Evolutionary conservation across 2,888 invertebrate species (phyloP).

Genomic region (Fragum whitleyi): DNA sequence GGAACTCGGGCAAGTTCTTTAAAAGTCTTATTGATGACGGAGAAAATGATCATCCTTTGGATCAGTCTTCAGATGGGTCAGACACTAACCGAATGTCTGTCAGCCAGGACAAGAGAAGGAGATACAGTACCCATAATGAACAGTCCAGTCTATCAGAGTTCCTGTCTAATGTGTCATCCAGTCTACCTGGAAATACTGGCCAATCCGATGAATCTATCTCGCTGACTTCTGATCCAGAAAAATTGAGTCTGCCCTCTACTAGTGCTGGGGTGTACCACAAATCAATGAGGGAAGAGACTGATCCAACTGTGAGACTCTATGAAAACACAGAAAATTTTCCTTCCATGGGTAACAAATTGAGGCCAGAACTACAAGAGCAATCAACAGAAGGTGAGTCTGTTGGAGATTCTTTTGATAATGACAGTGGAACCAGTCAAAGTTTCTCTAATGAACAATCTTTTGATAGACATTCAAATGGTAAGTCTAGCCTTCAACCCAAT

Average conservation of each 20-base stretch:
- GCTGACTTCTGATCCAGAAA: conserved; percentile 35
- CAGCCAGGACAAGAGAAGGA: conserved; percentile 23
- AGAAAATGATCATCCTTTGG: conserved; percentile 23
- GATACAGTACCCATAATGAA: conserved; percentile 42
- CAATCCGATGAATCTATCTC: conserved; percentile 55
- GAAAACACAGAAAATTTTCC: conserved; percentile 43
- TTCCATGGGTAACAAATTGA: background rate
- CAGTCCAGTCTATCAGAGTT: conserved; percentile 55
- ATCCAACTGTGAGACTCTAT: conserved; percentile 28
- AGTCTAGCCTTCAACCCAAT: background rate
- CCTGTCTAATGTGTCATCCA: conserved; percentile 59
- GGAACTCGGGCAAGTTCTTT: conserved; percentile 48
- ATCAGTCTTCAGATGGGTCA: conserved; percentile 9
- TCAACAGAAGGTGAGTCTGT: background rate
- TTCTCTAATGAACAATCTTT: background rate
- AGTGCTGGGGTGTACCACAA: background rate
- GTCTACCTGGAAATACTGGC: conserved; percentile 28
- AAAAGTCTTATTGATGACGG: conserved; percentile 35
- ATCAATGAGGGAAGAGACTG: background rate
- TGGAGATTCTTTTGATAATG: conserved; percentile 14
- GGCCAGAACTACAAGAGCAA: background rate
- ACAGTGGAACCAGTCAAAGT: background rate
- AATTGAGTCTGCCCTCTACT: conserved; percentile 43
- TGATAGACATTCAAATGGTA: background rate
- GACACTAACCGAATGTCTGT: conserved; percentile 2